phyloP scores from a whole-genome alignment of 2,888 invertebrate species.

The Pyrgus malvae region DNA sequence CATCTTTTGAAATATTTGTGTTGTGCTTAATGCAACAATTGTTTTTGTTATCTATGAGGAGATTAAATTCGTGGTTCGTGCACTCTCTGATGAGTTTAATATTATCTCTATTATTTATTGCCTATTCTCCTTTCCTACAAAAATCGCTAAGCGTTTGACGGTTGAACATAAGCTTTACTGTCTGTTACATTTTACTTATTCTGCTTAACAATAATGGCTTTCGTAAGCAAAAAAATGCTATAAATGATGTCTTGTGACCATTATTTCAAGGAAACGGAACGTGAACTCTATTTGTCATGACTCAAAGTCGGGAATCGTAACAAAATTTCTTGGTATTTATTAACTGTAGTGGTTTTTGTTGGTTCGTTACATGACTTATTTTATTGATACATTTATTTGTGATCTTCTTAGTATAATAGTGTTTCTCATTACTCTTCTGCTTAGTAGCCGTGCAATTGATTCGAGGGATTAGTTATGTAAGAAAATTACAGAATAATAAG shows the following conservation, averaged over 20 bases:
- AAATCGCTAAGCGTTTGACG: too few species aligned
- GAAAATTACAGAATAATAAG: too few species aligned
- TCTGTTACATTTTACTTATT: conserved; percentile 8
- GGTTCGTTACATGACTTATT: background rate
- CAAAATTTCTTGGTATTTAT: background rate
- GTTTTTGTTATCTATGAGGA: too few species aligned
- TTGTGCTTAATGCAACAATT: too few species aligned
- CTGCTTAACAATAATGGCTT: conserved; percentile 12
- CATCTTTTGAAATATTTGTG: too few species aligned
- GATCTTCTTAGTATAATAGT: background rate
- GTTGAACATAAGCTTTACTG: too few species aligned
- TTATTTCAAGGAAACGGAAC: conserved; percentile 3
- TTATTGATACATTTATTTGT: background rate
- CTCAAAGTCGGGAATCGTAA: background rate
- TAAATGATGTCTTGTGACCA: conserved; percentile 3
- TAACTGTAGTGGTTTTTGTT: conserved; percentile 3
- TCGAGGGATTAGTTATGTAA: too few species aligned
- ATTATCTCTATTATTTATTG: too few species aligned
- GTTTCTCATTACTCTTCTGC: background rate
- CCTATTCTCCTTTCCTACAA: too few species aligned
- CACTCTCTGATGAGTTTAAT: too few species aligned
- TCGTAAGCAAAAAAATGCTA: conserved; percentile 19
- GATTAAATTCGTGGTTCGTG: too few species aligned
- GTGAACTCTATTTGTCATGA: background rate
- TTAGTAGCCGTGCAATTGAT: too few species aligned